A percentile compares a stretch with the other conserved stretches of the same genome.
phyloP scores from a whole-genome alignment of 2,113 vertebrate species.

The Atherinomorus stipes region DNA sequence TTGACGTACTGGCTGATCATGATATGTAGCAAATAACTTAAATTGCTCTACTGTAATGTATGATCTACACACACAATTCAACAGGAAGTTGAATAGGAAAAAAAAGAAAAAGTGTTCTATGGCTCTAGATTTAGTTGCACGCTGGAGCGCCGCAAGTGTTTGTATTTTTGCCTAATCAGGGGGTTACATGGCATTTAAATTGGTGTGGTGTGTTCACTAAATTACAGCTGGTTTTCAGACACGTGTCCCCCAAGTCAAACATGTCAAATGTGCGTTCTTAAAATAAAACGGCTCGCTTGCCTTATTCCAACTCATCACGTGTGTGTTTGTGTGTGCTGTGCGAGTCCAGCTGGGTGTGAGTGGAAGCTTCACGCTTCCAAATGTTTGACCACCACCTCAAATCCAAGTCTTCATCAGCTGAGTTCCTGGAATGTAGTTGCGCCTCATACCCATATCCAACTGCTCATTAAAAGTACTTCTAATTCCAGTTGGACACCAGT shows the following conservation, averaged over 20 bases:
- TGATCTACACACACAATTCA: conserved; percentile 6
- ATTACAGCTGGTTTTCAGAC: conserved; percentile 63
- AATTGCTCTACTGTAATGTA: neutral
- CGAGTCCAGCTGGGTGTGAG: conserved; percentile 6
- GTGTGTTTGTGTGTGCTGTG: neutral
- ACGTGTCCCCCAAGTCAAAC: conserved; percentile 44
- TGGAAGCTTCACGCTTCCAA: neutral
- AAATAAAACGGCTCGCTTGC: conserved; percentile 48
- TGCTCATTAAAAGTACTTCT: neutral
- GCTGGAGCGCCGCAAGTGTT: conserved; percentile 41
- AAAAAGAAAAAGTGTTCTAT: conserved; percentile 10
- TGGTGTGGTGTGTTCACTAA: conserved; percentile 53
- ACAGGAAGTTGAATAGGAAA: conserved; percentile 7
- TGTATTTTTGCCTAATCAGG: conserved; percentile 61
- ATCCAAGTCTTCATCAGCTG: neutral
- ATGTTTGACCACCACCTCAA: conserved; percentile 13
- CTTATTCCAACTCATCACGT: neutral
- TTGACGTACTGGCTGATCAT: neutral
- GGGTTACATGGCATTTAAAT: conserved; percentile 60
- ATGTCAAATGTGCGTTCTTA: conserved; percentile 36
- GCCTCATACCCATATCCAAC: neutral
- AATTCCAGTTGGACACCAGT: neutral
- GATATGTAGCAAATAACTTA: neutral
- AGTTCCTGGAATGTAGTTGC: conserved; percentile 2
- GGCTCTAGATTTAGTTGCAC: conserved; percentile 46